These are phyloP conservation scores for Drosophila gaucha DNA, from an alignment of 2,888 invertebrate species.

Conservation along the genomic window DNA sequence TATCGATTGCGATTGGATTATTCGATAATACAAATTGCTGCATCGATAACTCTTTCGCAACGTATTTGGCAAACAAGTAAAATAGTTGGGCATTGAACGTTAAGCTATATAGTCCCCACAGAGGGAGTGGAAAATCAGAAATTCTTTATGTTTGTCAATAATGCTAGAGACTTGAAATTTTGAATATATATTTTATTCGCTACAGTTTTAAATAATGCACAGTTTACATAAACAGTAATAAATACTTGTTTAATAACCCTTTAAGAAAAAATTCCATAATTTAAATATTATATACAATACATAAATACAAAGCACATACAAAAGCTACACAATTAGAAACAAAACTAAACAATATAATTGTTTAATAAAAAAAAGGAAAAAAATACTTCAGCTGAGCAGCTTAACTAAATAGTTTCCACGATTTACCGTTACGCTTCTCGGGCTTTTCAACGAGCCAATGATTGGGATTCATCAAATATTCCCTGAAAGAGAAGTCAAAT, in stretches of 20 bases:
- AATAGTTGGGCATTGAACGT: not conserved
- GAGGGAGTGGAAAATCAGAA: no score
- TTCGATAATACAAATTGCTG: slow-evolving; percentile 3
- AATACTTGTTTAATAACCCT: slow-evolving; percentile 1
- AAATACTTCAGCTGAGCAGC: not conserved
- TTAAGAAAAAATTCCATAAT: slow-evolving; percentile 12
- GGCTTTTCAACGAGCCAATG: slow-evolving; percentile 87
- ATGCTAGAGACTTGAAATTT: no score
- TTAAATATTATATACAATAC: slow-evolving; percentile 26
- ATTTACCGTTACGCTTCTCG: slow-evolving; percentile 58
- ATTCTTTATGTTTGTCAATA: no score
- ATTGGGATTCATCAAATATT: slow-evolving; percentile 87
- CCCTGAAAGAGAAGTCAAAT: slow-evolving; percentile 82
- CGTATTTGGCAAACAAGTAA: not conserved
- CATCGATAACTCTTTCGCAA: not conserved
- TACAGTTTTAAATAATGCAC: no score
- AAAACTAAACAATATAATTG: slow-evolving; percentile 3
- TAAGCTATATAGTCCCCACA: no score
- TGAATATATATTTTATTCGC: not conserved
- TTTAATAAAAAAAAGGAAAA: slow-evolving; percentile 11
- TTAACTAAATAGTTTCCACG: slow-evolving; percentile 63
- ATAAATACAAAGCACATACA: slow-evolving; percentile 10
- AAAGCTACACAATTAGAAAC: slow-evolving; percentile 24
- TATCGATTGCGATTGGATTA: slow-evolving; percentile 13
- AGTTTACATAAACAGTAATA: not conserved